Evolutionary conservation across 23 tunicate genomes (phyloP), one percentile per base, ranked within the genome.

Genomic region (Halocynthia roretzi): DNA sequence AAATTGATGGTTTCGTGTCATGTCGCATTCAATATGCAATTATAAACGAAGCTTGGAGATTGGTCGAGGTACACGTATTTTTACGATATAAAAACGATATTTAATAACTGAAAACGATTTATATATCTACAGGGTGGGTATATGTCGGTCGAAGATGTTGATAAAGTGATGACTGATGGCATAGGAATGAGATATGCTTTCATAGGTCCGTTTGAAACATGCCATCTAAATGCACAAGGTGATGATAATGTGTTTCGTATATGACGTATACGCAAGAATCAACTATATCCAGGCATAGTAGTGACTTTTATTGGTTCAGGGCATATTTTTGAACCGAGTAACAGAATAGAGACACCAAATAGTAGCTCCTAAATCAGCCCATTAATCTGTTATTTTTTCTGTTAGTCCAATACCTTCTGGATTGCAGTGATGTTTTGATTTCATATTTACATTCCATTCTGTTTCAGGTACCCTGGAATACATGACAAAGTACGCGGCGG

Each of bases 191-290:
- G 99, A 67, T 95, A 95, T 82, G 99, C 99, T 6, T 88, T 90
- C 52, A 95, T 95, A 54, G 99, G 99, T 54, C 99, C 99, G 6
- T 95, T 89, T 64, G 87, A 95, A 77, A 95, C 99, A 12, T 82
- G 84, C 51, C 99, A 95, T 83, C 79, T 95, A 6, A 95, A 95
- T 81, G 99, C 99, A 8, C 96, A 95, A 84, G 95, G 95, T 84
- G 54, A 51, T 17, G 18, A 10, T 56, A 78, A 66, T 49, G n/a
- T 4, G 64, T 4, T 57, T 57, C 18, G 64, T 60, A 15, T 60
- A 15, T 60, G 18, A 2, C n/a, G n/a, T 60, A 15, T 60, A 60
- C n/a, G 4, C 4, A 17, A 1, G 18, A 2, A 60, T 4, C 64
- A 15, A 31, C 44, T n/a, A n/a, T n/a, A 31, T 31, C 44, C 44